Percentiles rank a stretch among this genome's conserved stretches.
phyloP scores from a whole-genome alignment of 2,888 invertebrate genomes.

The Trachelus iudaicus region DNA sequence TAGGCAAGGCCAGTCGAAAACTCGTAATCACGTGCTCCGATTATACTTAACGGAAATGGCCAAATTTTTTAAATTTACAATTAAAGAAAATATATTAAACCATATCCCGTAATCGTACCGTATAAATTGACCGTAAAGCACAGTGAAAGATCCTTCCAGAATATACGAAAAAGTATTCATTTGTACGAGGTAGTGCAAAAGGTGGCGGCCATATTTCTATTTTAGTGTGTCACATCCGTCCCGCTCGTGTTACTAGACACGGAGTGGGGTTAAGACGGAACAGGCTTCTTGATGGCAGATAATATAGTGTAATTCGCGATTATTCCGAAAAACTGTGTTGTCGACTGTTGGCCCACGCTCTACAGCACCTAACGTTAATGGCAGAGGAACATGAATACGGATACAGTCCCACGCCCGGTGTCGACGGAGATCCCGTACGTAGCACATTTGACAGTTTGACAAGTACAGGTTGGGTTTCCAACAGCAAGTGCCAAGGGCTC shows the following conservation, averaged over 20 bases:
- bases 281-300: slow-evolving; percentile 60
- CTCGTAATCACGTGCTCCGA: background rate
- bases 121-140: background rate
- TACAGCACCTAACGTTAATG: slow-evolving; percentile 57
- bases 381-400: slow-evolving; percentile 65
- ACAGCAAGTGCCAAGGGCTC: slow-evolving; percentile 11
- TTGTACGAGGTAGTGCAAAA: background rate
- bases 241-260: slow-evolving; percentile 43
- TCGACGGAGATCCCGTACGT: slow-evolving; percentile 61
- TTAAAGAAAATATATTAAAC: background rate
- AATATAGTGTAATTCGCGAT: slow-evolving; percentile 53
- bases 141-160: background rate
- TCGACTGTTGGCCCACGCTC: slow-evolving; percentile 40
- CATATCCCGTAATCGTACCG: background rate
- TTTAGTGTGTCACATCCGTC: slow-evolving; percentile 60
- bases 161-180: background rate
- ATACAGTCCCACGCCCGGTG: slow-evolving; percentile 60
- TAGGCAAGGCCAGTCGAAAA: background rate
- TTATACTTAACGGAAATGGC: background rate
- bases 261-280: slow-evolving; percentile 60
- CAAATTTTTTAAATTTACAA: background rate
- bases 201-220: slow-evolving; percentile 56
- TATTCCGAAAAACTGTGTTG: slow-evolving; percentile 38
- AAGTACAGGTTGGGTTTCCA: slow-evolving; percentile 46
- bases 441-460: slow-evolving; percentile 57